These are phyloP conservation scores for Neotragus pygmaeus DNA, from an alignment of 2,113 vertebrate genomes.

Conservation along the genomic window DNA sequence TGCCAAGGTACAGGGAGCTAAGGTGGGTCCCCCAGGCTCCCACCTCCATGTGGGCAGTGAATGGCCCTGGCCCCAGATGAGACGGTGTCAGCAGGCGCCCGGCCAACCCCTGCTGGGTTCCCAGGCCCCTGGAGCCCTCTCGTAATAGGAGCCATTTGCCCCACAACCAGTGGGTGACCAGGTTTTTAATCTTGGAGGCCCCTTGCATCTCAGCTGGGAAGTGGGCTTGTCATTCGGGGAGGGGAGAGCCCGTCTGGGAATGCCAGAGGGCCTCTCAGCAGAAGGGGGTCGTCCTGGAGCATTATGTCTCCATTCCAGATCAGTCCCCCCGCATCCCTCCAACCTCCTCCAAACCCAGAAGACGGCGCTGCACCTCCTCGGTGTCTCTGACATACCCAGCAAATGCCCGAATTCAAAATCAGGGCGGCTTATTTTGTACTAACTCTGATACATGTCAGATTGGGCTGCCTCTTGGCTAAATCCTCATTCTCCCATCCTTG, in stretches of 20 bases:
- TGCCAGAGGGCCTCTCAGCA: slow-evolving; percentile 20
- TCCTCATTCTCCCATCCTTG: neutral
- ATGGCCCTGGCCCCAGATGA: slow-evolving; percentile 51
- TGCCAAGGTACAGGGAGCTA: slow-evolving; percentile 58
- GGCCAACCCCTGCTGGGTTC: slow-evolving; percentile 68
- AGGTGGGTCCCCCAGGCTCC: slow-evolving; percentile 38
- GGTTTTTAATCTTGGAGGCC: slow-evolving; percentile 65
- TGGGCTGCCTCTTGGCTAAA: neutral
- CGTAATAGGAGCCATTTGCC: slow-evolving; percentile 63
- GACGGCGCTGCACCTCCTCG: neutral
- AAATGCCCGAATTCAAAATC: neutral
- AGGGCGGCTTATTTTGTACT: neutral
- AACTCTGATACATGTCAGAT: neutral
- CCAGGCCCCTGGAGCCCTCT: slow-evolving; percentile 77
- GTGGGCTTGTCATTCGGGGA: slow-evolving; percentile 14
- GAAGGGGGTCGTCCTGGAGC: neutral
- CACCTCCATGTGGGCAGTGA: slow-evolving; percentile 46
- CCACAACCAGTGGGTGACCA: slow-evolving; percentile 61
- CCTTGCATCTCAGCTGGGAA: slow-evolving; percentile 42
- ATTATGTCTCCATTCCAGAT: neutral
- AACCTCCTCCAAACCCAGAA: neutral
- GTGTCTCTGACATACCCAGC: neutral
- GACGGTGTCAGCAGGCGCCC: slow-evolving; percentile 52
- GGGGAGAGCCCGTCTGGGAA: slow-evolving; percentile 53
- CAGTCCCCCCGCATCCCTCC: neutral